Base-by-base conservation (phyloP, 2,888 invertebrate genomes). In the Drosophila mimica region DNA sequence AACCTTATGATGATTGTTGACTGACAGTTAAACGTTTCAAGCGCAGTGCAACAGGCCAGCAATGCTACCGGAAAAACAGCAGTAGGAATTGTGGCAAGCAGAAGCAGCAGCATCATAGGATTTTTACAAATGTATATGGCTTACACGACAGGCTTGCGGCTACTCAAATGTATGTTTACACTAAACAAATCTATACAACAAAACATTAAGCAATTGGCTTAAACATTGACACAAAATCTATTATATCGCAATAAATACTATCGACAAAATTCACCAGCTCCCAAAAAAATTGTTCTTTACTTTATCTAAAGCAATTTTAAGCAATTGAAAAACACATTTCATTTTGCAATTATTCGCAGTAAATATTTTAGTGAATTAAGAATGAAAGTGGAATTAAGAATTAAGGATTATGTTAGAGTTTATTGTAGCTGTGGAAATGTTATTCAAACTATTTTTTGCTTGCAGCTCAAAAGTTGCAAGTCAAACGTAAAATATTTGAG, bases 1-100 rank as follows among this genome's bases (percentile, higher is more conserved):
- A 76, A 76, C 71, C 66, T 58, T 64, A 66, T 70, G 74, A 70
- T 75, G 74, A 72, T 63, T 70, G 48, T 65, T 66, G 70, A 38
- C 59, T 70, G 78, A 74, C 59, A 54, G 71, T 57, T 70, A 75
- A 76, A 80, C 74, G 70, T 33, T 49, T 49, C 59, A 63, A 48
- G 64, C 68, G 59, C 63, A 56, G 46, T 25, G 57, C 65, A 73
- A 70, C 63, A 51, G 74, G 62, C 63, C 67, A 64, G 49, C 49
- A 40, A 5, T 11, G 43, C 13, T 46, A 7, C 68, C 40, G 36
- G 30, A 71, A 51, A 30, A 30, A 8, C 20, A 40, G 30, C 20
- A 67, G 31, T 25, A 34, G 64, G 20, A 31, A 13, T 13, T 30
- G 11, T 31, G 31, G 60, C 34, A 61, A 40, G 40, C 38, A 31